Percentiles rank a stretch among this genome's conserved stretches.
Evolutionary conservation across 2,113 vertebrate genomes (phyloP).

Genomic region (Calyptommatus sinebrachiatus): DNA sequence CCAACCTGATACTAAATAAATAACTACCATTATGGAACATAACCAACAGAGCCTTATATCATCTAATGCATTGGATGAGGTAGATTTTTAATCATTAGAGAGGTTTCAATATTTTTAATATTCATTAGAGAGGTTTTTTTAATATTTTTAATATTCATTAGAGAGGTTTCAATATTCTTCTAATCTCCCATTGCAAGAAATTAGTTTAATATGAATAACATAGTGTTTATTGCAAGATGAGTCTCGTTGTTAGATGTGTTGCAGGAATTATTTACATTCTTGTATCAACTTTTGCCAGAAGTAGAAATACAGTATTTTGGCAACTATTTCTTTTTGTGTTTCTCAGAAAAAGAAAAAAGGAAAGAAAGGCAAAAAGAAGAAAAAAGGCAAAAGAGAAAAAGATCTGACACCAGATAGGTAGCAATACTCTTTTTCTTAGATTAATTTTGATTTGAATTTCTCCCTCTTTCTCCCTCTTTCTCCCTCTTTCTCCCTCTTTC

Average conservation of each 20-base stretch:
- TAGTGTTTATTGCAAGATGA: neutral
- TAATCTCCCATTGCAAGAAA: neutral
- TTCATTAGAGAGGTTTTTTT: no score
- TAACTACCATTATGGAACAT: no score
- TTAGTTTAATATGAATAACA: neutral
- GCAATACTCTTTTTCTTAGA: neutral
- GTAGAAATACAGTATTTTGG: neutral
- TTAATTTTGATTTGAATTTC: neutral
- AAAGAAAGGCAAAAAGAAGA: conserved; percentile 53
- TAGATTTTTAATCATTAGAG: no score
- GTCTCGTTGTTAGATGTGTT: conserved; percentile 3
- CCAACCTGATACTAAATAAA: no score
- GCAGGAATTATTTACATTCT: neutral
- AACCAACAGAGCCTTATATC: no score
- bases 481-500: no score
- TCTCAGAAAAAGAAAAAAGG: conserved; percentile 68
- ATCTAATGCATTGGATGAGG: no score
- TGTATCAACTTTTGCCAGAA: neutral
- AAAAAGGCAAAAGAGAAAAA: conserved; percentile 65
- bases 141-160: no score
- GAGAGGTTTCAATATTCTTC: no score
- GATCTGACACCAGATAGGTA: conserved; percentile 82
- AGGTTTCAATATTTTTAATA: no score
- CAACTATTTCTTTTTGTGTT: conserved; percentile 37
- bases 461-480: neutral